Evolutionary conservation across 2,888 invertebrate species (phyloP), one percentile per base, ranked within the genome.

Genomic region (Melinopterus prodromus): DNA sequence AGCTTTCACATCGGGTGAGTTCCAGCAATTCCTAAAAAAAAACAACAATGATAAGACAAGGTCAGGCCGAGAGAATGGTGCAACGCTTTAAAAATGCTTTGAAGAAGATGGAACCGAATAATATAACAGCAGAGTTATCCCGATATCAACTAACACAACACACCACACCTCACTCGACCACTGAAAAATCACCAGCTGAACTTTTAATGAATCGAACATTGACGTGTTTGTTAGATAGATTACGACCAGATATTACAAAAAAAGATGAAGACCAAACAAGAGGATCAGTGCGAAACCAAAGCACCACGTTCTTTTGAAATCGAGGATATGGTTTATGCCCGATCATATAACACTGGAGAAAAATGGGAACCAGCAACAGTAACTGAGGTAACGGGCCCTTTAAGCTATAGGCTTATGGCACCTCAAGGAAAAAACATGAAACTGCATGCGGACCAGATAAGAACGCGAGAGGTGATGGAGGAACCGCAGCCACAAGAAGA

Each of bases 131-230:
- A 16, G 16, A n/a, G 15, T 70, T 70, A 70, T 14, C 71, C 16
- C 78, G 81, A 72, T 81, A 82, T 70, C 74, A 83, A 12, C 71
- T 83, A 16, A 77, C 75, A 69, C 81, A 83, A 71, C 82, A 82
- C 75, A 77, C 79, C n/a, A 83, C 83, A 15, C 81, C 83, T 26
- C 78, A 77, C 14, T 71, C 79, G 35, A 76, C 82, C 3, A 83
- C 84, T 26, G 83, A 83, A n/a, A 70, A 37, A 16, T 79, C 78
- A 7, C 82, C 81, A 69, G 81, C 81, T 6, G 83, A 82, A 78
- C 70, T 84, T 26, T 78, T 84, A 77, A 37, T 77, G 16, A 26
- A 69, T 6, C 38, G 77, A 69, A 74, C 1, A 74, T 36, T 16
- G 6, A 26, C 35, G 4, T 74, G 26, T 6, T 5, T 74, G n/a